Conservation (phyloP, 1,140 invertebrate genomes). For the Pseudachorutes palmiensis region DNA sequence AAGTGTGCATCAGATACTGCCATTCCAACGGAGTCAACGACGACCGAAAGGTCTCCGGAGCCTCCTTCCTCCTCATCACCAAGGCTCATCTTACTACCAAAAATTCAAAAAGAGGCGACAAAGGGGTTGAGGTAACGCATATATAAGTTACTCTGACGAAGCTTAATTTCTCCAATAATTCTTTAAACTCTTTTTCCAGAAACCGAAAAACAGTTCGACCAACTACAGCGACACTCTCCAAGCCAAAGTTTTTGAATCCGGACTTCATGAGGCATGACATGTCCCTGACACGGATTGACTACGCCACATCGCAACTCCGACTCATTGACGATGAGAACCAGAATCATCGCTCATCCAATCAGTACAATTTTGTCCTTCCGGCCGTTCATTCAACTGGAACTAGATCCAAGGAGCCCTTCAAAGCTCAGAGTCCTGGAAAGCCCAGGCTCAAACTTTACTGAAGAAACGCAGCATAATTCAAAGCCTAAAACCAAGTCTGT, state of each 20-base stretch:
- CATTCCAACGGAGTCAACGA: background rate
- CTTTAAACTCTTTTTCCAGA: conserved; percentile 13
- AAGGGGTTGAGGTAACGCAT: no score
- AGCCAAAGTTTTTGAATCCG: conserved; percentile 34
- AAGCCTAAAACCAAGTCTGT: background rate
- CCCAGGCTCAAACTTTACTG: no score
- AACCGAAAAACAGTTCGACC: conserved; percentile 16
- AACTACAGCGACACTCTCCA: conserved; percentile 28
- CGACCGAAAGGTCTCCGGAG: background rate
- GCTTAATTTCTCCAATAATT: no score
- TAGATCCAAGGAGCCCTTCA: background rate
- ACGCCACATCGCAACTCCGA: conserved; percentile 8
- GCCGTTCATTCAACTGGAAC: background rate
- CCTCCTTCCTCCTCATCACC: background rate
- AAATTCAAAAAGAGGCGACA: conserved; percentile 7
- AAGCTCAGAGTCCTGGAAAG: no score
- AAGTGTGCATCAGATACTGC: background rate
- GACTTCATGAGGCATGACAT: conserved; percentile 37
- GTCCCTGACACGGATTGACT: conserved; percentile 33
- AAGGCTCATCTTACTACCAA: background rate
- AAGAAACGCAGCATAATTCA: no score
- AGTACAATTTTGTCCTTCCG: background rate
- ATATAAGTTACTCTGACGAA: no score
- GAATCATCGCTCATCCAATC: background rate
- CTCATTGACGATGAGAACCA: background rate